phyloP scores from a whole-genome alignment of 2,888 invertebrate genomes.

The Tachystola acroxantha region DNA sequence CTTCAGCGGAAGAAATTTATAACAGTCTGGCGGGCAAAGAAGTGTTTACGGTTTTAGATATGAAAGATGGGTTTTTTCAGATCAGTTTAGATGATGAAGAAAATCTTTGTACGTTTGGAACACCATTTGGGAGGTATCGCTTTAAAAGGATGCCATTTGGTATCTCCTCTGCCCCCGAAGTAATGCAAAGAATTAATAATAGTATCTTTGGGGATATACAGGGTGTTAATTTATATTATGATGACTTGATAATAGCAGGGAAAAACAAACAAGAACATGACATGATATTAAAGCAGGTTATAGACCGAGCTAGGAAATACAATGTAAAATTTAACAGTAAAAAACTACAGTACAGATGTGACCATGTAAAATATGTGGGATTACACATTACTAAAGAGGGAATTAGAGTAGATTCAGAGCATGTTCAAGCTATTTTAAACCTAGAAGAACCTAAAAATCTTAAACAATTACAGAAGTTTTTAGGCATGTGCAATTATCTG shows the following conservation, averaged over 20 bases:
- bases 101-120: slow-evolving; percentile 7
- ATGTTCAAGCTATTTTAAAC: slow-evolving; percentile 16
- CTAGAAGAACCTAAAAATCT: slow-evolving; percentile 16
- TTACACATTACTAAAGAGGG: slow-evolving; percentile 1
- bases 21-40: slow-evolving; percentile 21
- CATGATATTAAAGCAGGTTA: slow-evolving; percentile 6
- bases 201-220: slow-evolving; percentile 13
- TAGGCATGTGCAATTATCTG: slow-evolving; percentile 21
- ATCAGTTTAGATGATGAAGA: slow-evolving; percentile 10
- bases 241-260: slow-evolving; percentile 8
- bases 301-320: slow-evolving; percentile 5
- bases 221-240: slow-evolving; percentile 30
- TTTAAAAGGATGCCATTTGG: neutral
- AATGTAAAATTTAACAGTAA: slow-evolving; percentile 13
- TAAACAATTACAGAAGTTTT: slow-evolving; percentile 17
- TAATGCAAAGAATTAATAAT: slow-evolving; percentile 11
- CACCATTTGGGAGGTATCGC: too few relatives aligned
- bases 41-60: slow-evolving; percentile 14
- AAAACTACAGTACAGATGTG: slow-evolving; percentile 11
- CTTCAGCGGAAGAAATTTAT: slow-evolving; percentile 17
- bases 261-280: slow-evolving; percentile 9
- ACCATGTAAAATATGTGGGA: neutral
- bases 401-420: slow-evolving; percentile 8
- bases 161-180: slow-evolving; percentile 14
- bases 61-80: slow-evolving; percentile 20